These are phyloP conservation scores for Melikaiella ostensackeni DNA, from an alignment of 2,888 invertebrate genomes.

Conservation along the genomic window DNA sequence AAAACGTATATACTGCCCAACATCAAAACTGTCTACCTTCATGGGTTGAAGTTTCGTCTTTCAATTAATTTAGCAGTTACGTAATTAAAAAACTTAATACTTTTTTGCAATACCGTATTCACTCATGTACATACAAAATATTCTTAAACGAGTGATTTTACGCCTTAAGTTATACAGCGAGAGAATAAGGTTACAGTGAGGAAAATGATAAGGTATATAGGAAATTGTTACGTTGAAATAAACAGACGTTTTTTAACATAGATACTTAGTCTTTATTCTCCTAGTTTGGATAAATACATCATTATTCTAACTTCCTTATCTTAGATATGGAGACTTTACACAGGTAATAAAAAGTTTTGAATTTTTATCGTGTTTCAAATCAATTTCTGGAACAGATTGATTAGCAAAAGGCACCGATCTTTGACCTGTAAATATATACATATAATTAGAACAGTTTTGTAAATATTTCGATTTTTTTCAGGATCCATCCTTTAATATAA, in stretches of 20 bases:
- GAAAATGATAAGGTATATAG: conserved; percentile 20
- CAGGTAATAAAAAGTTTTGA: neutral
- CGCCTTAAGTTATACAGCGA: neutral
- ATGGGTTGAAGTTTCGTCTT: neutral
- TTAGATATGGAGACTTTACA: neutral
- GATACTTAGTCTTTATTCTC: neutral
- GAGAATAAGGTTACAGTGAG: neutral
- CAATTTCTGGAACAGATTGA: conserved; percentile 80
- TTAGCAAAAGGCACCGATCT: conserved; percentile 79
- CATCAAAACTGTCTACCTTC: neutral
- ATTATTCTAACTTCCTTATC: neutral
- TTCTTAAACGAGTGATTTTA: conserved; percentile 19
- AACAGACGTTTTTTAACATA: conserved; percentile 19
- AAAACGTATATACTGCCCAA: neutral
- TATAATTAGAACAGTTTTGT: neutral
- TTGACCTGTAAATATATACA: conserved; percentile 76
- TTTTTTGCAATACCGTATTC: conserved; percentile 7
- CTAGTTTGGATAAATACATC: neutral
- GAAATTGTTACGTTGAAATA: conserved; percentile 33
- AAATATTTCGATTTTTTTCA: neutral
- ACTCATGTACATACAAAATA: conserved; percentile 26
- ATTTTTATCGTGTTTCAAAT: conserved; percentile 47
- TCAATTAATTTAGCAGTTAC: neutral
- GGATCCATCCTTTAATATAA: too few species aligned
- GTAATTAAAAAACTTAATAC: neutral